Conservation (phyloP, 30 jellyfish, hydroid and myxozoan species). For the Turritopsis dohrnii region DNA sequence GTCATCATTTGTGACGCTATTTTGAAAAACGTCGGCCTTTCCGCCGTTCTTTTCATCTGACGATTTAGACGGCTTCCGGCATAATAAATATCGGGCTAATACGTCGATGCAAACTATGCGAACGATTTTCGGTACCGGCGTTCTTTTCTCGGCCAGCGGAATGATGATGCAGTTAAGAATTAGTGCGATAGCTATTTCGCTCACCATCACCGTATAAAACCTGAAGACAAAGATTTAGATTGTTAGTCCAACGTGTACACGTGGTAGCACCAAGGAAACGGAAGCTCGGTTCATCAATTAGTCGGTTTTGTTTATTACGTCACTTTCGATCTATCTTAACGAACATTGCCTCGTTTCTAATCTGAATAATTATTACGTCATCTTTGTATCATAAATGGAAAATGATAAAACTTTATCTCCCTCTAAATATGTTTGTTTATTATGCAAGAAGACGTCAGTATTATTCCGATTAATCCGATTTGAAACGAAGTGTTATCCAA, state of each 20-base stretch:
- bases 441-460: no score
- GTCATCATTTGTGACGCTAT: not conserved
- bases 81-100: conserved; percentile 11
- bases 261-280: no score
- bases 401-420: no score
- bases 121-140: conserved; percentile 50
- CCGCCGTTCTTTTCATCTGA: not conserved
- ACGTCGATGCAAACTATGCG: conserved; percentile 38
- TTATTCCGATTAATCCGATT: no score
- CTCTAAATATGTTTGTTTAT: no score
- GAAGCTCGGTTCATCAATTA: no score
- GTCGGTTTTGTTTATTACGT: no score
- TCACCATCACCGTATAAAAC: conserved; percentile 54
- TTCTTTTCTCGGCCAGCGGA: conserved; percentile 49
- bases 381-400: no score
- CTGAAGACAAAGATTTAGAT: not conserved
- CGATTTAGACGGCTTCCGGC: conserved; percentile 2
- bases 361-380: no score
- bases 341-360: no score
- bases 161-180: conserved; percentile 64
- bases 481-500: no score
- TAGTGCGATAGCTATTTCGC: conserved; percentile 64
- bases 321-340: no score
- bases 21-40: not conserved
- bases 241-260: not conserved